Conservation (phyloP, 2,888 invertebrate genomes). For the Philopedon plagiatum region DNA sequence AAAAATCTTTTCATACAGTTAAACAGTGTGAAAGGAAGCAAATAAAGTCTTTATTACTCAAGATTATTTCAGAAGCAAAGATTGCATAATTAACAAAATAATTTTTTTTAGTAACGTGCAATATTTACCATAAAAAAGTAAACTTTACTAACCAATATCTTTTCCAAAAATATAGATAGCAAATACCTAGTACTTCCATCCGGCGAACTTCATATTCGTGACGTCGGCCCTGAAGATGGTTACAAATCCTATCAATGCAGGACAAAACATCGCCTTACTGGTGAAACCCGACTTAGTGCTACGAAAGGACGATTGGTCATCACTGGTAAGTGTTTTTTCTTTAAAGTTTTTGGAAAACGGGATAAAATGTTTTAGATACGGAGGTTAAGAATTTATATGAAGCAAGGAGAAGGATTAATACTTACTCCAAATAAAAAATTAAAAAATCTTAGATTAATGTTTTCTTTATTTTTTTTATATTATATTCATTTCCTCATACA, state of each 20-base stretch:
- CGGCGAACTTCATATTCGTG: constrained; percentile 95
- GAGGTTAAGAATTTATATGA: too few relatives aligned
- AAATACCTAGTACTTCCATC: constrained; percentile 95
- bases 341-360: not conserved
- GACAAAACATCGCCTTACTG: constrained; percentile 93
- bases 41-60: too few relatives aligned
- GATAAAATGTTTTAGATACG: not conserved
- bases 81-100: not conserved
- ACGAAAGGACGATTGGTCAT: constrained; percentile 95
- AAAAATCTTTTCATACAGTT: too few relatives aligned
- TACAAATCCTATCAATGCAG: constrained; percentile 95
- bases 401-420: too few relatives aligned
- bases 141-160: constrained; percentile 26
- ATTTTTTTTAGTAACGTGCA: not conserved
- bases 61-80: too few relatives aligned
- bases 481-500: too few relatives aligned
- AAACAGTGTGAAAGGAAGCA: too few relatives aligned
- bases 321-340: constrained; percentile 83
- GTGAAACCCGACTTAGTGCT: constrained; percentile 92
- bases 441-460: not conserved
- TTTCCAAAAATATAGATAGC: constrained; percentile 79
- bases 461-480: too few relatives aligned
- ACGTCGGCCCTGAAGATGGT: constrained; percentile 95
- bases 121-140: not conserved
- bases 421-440: too few relatives aligned